Evolutionary conservation across 2,888 invertebrate species (phyloP).

Genomic region (Neoitamus cyanurus): DNA sequence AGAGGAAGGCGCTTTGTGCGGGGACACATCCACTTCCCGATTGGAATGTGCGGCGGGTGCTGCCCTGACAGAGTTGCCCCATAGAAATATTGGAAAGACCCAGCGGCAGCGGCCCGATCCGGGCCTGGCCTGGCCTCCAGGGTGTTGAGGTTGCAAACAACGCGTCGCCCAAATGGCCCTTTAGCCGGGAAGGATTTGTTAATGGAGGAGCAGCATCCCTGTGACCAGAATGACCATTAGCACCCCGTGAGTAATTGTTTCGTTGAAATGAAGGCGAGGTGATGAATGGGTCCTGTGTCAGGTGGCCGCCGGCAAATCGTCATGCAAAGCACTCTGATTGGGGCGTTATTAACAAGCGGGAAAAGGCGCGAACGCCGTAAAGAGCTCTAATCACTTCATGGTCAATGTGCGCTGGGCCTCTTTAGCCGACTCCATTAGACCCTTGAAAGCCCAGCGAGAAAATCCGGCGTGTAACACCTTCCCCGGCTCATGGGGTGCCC

Average conservation of each 20-base stretch:
- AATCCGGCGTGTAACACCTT: background rate
- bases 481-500: background rate
- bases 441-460: background rate
- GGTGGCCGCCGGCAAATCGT: background rate
- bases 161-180: background rate
- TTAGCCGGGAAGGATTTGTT: background rate
- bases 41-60: background rate
- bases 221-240: background rate
- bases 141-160: background rate
- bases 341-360: background rate
- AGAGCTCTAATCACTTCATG: background rate
- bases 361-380: background rate
- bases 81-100: background rate
- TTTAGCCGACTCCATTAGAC: background rate
- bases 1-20: background rate
- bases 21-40: background rate
- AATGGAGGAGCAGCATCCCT: background rate
- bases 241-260: slow-evolving; percentile 13
- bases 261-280: background rate
- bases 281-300: background rate
- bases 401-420: background rate
- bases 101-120: background rate
- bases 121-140: no score
- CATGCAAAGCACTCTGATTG: background rate
- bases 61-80: background rate